Conservation (phyloP, 1,140 invertebrate species). For the Halyomorpha halys region DNA sequence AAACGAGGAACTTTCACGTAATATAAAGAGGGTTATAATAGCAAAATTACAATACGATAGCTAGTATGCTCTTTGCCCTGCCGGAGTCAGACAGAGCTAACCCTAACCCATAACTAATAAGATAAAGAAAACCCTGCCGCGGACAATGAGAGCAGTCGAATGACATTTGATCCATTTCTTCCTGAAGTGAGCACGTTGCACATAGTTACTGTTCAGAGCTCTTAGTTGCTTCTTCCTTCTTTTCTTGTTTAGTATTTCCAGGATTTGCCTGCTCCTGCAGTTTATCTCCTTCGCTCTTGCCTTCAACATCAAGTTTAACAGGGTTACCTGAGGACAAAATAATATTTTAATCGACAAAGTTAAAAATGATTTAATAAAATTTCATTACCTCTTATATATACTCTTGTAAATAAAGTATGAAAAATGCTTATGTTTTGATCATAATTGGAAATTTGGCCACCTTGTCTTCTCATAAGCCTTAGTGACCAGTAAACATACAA, state of each 20-base stretch:
- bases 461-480: neutral
- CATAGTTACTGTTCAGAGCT: neutral
- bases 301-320: conserved; percentile 10
- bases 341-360: neutral
- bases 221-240: neutral
- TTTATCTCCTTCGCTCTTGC: conserved; percentile 3
- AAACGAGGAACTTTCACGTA: conserved; percentile 10
- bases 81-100: neutral
- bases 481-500: no score
- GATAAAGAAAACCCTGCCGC: neutral
- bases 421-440: neutral
- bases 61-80: conserved; percentile 2
- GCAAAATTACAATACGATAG: neutral
- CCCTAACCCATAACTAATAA: conserved; percentile 1
- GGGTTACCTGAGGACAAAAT: neutral
- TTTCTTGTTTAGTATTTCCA: conserved; percentile 1
- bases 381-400: neutral
- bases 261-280: neutral
- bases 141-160: neutral
- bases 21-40: conserved; percentile 6
- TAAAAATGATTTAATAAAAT: neutral
- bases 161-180: neutral
- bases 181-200: neutral
- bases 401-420: no score
- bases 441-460: neutral